These are phyloP conservation scores for Arge pagana DNA, from an alignment of 2,888 invertebrate genomes.

Conservation along the genomic window DNA sequence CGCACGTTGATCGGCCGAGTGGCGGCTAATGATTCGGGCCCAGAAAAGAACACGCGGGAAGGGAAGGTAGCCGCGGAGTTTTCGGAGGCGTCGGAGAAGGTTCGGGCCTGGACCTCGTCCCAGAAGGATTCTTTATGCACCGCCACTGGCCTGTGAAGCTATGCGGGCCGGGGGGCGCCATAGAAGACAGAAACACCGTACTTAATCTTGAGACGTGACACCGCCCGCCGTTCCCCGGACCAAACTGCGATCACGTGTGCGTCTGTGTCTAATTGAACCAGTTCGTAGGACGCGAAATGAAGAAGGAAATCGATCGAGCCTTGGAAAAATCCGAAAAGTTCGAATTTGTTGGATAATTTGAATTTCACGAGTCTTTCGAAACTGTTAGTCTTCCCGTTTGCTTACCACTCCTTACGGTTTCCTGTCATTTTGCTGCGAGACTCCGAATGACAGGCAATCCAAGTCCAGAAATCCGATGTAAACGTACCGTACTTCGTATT, in stretches of 20 bases:
- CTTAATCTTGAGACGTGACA: conserved; percentile 19
- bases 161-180: conserved; percentile 19
- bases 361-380: too few relatives aligned
- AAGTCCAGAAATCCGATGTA: too few relatives aligned
- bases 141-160: conserved; percentile 17
- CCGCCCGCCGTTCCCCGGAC: conserved; percentile 11
- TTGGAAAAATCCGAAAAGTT: too few relatives aligned
- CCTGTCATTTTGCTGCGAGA: too few relatives aligned
- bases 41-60: conserved; percentile 7
- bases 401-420: too few relatives aligned
- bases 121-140: conserved; percentile 13
- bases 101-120: conserved; percentile 4
- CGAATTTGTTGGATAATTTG: too few relatives aligned
- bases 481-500: too few relatives aligned
- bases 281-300: too few relatives aligned
- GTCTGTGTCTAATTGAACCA: conserved; percentile 10
- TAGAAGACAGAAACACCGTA: conserved; percentile 19
- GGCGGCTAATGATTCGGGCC: conserved; percentile 14
- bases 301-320: too few relatives aligned
- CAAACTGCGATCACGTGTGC: conserved; percentile 10
- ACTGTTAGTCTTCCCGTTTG: too few relatives aligned
- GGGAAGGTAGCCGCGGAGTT: conserved; percentile 3
- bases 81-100: conserved; percentile 10
- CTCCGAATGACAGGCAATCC: too few relatives aligned
- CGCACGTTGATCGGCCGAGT: conserved; percentile 7